Percentiles rank a stretch among this genome's conserved stretches.
Conservation (phyloP, 2,113 vertebrate genomes). For the Psittacara wagleri region DNA sequence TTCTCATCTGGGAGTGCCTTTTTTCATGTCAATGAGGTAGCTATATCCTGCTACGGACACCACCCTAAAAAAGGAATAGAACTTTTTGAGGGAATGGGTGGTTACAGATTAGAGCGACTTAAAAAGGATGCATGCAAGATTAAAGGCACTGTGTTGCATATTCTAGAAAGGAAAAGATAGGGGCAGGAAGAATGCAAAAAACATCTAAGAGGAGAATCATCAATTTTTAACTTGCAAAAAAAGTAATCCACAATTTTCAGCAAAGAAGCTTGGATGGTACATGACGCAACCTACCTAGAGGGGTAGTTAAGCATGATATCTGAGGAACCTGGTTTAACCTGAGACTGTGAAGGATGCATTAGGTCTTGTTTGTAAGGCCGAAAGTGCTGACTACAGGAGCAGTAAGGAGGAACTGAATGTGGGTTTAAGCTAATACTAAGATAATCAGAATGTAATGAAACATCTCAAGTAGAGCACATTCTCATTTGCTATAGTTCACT, state of each 20-base stretch:
- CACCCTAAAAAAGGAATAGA: neutral
- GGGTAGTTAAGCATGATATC: neutral
- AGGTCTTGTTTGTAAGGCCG: neutral
- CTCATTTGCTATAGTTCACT: neutral
- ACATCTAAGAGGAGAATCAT: neutral
- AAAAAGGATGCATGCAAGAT: neutral
- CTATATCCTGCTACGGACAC: neutral
- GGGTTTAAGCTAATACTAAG: neutral
- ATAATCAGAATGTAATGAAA: neutral
- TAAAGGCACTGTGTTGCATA: neutral
- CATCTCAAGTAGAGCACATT: neutral
- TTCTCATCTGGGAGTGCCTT: neutral
- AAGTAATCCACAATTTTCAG: neutral
- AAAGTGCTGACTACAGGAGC: neutral
- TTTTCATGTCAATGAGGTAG: neutral
- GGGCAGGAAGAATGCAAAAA: neutral
- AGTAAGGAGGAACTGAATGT: neutral
- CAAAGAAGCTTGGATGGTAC: neutral
- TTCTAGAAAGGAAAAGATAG: neutral
- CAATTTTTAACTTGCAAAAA: neutral
- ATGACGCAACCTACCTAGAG: neutral
- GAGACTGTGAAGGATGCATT: neutral
- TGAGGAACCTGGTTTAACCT: neutral
- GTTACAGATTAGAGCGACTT: neutral
- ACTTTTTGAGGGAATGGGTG: neutral